Base-by-base conservation (phyloP, 2,797 vertebrate species). In the Setipinna tenuifilis region DNA sequence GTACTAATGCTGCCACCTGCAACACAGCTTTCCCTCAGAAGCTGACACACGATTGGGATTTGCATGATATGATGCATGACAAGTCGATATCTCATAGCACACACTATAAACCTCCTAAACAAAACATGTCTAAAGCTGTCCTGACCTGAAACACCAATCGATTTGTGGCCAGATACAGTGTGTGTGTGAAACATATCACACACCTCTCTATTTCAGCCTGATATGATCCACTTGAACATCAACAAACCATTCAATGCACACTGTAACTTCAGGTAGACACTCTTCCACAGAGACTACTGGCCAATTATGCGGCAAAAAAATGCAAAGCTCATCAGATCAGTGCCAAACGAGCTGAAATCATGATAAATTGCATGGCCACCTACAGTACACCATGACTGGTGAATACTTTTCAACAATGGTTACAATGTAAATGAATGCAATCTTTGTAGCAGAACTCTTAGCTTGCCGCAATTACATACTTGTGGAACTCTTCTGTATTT, bases 331-430 rank as follows among this genome's bases (percentile, higher is more conserved):
- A 44, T 75, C 65, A 31, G 28, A 71, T 35, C 31, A 78, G 19
- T 9, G 17, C 71, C 35, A 44, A 44, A 44, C 5, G 17, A 78
- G 35, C 35, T 78, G 35, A 44, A 78, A 78, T 44, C 17, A 78
- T 78, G 71, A 78, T 78, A 21, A 44, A 78, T 44, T 78, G 71
- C 31, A 44, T 78, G 71, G 35, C 35, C 71, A 54, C 50, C 50
- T 14, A 9, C n/a, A n/a, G n/a, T n/a, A 44, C 71, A 3, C 35
- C 31, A 41, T 71, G 14, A 62, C 23, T n/a, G 10, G 2, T 31
- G 31, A 14, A 71, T 71, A 21, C 71, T 19, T 19, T 78, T 21
- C 17, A 41, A 35, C 6, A 78, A 78, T 78, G 71, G 44, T 44
- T 17, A 44, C 17, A 78, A 78, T 7, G 4, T 41, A 17, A n/a